These are phyloP conservation scores for Anniella stebbinsi DNA, from an alignment of 2,797 vertebrate species.

Conservation along the genomic window DNA sequence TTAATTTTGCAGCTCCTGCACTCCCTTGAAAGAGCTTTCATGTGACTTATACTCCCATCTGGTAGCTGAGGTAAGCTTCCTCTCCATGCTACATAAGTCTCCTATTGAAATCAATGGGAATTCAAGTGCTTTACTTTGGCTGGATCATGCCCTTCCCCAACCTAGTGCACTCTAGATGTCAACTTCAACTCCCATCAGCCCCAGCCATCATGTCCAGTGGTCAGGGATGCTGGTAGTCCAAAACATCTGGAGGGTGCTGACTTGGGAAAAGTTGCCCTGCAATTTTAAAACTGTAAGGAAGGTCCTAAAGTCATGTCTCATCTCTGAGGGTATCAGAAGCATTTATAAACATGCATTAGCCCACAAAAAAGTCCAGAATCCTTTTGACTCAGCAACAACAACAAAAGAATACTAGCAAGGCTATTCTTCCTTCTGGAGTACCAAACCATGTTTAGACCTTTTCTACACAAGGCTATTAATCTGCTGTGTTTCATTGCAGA, in stretches of 20 bases:
- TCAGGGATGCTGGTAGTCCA: too few relatives aligned
- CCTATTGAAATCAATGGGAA: not conserved
- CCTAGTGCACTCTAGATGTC: too few relatives aligned
- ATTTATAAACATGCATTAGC: not conserved
- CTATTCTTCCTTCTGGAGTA: not conserved
- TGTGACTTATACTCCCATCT: not conserved
- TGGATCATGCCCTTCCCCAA: not conserved
- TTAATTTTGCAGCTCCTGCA: slow-evolving; percentile 4
- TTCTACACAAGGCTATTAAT: too few relatives aligned
- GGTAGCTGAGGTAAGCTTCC: not conserved
- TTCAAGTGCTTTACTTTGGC: not conserved
- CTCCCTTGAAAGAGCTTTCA: not conserved
- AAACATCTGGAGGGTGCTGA: too few relatives aligned
- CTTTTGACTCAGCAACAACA: not conserved
- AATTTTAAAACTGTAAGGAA: not conserved
- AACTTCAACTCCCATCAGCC: too few relatives aligned
- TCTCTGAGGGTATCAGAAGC: not conserved
- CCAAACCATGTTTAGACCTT: not conserved
- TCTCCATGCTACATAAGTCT: not conserved
- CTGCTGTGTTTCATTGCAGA: too few relatives aligned
- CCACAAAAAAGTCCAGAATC: not conserved
- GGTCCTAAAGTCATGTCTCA: not conserved
- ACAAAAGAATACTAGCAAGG: not conserved
- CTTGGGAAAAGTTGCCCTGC: not conserved
- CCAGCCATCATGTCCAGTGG: too few relatives aligned